Evolutionary conservation across 2,888 invertebrate species (phyloP).

Genomic region (Oscheius onirici): DNA sequence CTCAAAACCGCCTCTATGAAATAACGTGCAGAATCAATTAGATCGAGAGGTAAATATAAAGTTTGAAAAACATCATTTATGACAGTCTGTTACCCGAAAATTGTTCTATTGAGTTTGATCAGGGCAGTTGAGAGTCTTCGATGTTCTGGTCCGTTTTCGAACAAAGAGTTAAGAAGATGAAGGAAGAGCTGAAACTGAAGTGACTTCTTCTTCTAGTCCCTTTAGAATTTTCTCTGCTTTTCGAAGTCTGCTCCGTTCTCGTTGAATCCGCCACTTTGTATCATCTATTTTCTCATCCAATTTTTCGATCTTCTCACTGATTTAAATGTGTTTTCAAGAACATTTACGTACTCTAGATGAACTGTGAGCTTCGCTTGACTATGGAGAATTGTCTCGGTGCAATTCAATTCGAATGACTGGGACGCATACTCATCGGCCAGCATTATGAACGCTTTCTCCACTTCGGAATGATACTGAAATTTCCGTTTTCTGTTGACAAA

Average conservation of each 20-base stretch:
- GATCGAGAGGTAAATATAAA: neutral
- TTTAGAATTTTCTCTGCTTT: neutral
- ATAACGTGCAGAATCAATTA: neutral
- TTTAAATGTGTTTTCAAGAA: neutral
- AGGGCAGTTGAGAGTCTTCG: too few relatives aligned
- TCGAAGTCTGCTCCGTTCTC: conserved; percentile 4
- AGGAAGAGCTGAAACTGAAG: too few relatives aligned
- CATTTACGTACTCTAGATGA: neutral
- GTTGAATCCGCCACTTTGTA: neutral
- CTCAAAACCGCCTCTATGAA: too few relatives aligned
- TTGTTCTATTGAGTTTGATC: too few relatives aligned
- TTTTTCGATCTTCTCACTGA: conserved; percentile 1
- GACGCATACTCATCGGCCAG: neutral
- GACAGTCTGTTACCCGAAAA: neutral
- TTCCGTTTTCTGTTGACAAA: too few relatives aligned
- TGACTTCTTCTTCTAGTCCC: too few relatives aligned
- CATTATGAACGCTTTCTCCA: conserved; percentile 3
- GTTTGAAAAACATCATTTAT: neutral
- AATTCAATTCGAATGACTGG: conserved; percentile 4
- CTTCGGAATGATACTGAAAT: conserved; percentile 1
- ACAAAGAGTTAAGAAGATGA: too few relatives aligned
- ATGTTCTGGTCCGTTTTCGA: too few relatives aligned
- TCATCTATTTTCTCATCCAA: conserved; percentile 10
- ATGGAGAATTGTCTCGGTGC: neutral
- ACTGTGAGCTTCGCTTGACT: neutral